phyloP scores from a whole-genome alignment of 1,140 invertebrate species.

The Pissodes strobi region DNA sequence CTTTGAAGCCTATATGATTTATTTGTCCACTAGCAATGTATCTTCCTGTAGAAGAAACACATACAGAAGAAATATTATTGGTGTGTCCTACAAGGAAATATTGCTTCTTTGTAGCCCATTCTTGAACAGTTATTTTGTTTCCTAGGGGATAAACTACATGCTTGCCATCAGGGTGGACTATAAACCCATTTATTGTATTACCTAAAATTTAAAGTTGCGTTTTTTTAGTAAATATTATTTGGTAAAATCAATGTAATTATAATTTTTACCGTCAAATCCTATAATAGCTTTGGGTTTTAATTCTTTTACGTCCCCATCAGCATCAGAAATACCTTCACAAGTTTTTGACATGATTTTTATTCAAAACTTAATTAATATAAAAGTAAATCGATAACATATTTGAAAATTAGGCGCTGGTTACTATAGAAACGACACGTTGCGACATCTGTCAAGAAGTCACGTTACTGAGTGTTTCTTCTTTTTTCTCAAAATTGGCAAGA shows the following conservation, averaged over 20 bases:
- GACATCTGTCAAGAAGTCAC: slow-evolving; percentile 1
- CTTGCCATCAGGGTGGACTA: slow-evolving; percentile 75
- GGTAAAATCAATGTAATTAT: too few relatives aligned
- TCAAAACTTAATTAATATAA: not conserved
- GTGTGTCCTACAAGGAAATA: slow-evolving; percentile 81
- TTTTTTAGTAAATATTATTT: slow-evolving; percentile 17
- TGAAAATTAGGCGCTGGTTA: slow-evolving; percentile 11
- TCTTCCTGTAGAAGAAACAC: slow-evolving; percentile 73
- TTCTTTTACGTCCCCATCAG: slow-evolving; percentile 59
- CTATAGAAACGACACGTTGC: not conserved
- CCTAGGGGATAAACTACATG: slow-evolving; percentile 84
- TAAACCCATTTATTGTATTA: slow-evolving; percentile 69
- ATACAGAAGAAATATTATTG: slow-evolving; percentile 80
- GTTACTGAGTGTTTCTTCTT: not conserved
- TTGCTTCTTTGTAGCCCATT: slow-evolving; percentile 73
- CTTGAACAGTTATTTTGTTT: slow-evolving; percentile 79
- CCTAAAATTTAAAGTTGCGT: slow-evolving; percentile 58
- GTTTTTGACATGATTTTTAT: slow-evolving; percentile 25
- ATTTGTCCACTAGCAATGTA: slow-evolving; percentile 87
- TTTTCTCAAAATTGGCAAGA: too few relatives aligned
- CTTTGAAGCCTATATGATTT: slow-evolving; percentile 88
- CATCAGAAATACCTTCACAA: slow-evolving; percentile 15
- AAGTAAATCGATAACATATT: not conserved
- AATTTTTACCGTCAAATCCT: slow-evolving; percentile 70
- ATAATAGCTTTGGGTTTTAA: slow-evolving; percentile 69